Conservation (phyloP, 2,888 invertebrate species). For the Peribatodes rhomboidaria region DNA sequence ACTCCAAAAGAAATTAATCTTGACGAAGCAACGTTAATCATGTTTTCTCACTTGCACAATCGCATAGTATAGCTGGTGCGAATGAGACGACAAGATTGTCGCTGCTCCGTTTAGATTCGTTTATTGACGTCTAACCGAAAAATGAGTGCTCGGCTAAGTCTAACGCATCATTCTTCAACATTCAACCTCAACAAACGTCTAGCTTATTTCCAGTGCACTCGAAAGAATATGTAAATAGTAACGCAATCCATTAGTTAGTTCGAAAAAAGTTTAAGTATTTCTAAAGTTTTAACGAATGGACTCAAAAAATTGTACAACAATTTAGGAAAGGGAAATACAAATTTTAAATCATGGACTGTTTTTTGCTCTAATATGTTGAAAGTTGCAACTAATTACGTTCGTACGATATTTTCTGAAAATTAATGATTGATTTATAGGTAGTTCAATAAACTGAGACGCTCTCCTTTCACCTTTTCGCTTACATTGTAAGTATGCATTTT, state of each 20-base stretch:
- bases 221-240: slow-evolving; percentile 12
- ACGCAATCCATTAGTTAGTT: background rate
- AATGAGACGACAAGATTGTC: too few species aligned
- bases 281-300: background rate
- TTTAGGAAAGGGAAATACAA: background rate
- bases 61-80: too few species aligned
- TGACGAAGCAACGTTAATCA: too few species aligned
- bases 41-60: too few species aligned
- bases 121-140: too few species aligned
- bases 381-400: too few species aligned
- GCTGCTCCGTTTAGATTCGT: too few species aligned
- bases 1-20: too few species aligned
- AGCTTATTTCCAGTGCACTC: background rate
- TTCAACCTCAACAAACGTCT: slow-evolving; percentile 7
- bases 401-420: too few species aligned
- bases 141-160: too few species aligned
- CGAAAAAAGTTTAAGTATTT: background rate
- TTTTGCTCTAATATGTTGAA: background rate
- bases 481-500: too few species aligned
- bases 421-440: background rate
- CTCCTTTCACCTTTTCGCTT: too few species aligned
- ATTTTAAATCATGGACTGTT: background rate
- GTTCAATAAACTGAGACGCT: background rate
- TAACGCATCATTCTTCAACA: background rate
- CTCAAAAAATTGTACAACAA: slow-evolving; percentile 1